Evolutionary conservation across 1,140 invertebrate species (phyloP).

Genomic region (Spodoptera frugiperda): DNA sequence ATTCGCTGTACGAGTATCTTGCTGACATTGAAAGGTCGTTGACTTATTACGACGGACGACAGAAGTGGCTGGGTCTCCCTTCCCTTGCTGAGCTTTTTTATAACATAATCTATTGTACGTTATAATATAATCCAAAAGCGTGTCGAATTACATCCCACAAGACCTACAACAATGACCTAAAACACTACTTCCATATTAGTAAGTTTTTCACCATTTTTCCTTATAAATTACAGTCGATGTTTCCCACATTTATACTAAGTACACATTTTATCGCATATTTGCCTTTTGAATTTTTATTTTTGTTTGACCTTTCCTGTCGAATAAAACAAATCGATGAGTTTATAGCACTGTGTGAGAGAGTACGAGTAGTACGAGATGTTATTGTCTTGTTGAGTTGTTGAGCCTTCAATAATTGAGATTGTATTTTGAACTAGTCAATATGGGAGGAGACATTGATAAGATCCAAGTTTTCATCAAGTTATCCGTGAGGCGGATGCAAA

Average conservation of each 20-base stretch:
- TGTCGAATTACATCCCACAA: slow-evolving; percentile 15
- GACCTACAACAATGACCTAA: not conserved
- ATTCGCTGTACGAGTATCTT: slow-evolving; percentile 63
- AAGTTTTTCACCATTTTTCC: too few relatives aligned
- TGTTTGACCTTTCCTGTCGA: too few relatives aligned
- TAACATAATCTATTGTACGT: slow-evolving; percentile 51
- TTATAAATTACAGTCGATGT: too few relatives aligned
- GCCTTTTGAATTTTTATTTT: too few relatives aligned
- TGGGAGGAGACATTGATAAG: slow-evolving; percentile 60
- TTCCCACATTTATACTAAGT: too few relatives aligned
- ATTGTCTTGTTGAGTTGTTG: too few relatives aligned
- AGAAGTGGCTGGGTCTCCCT: slow-evolving; percentile 68
- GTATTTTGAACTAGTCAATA: not conserved
- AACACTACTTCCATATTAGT: not conserved
- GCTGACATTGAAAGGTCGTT: slow-evolving; percentile 83
- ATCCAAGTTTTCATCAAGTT: slow-evolving; percentile 68
- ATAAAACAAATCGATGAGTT: too few relatives aligned
- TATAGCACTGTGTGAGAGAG: too few relatives aligned
- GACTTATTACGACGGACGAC: slow-evolving; percentile 72
- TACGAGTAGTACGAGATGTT: too few relatives aligned
- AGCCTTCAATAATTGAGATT: too few relatives aligned
- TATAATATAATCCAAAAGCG: slow-evolving; percentile 41
- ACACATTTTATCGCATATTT: too few relatives aligned
- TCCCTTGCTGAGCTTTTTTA: slow-evolving; percentile 60
- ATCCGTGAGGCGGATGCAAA: slow-evolving; percentile 81